Evolutionary conservation across 1,140 invertebrate genomes (phyloP), one percentile per base, ranked within the genome.

Genomic region (Hydropsyche tenuis): DNA sequence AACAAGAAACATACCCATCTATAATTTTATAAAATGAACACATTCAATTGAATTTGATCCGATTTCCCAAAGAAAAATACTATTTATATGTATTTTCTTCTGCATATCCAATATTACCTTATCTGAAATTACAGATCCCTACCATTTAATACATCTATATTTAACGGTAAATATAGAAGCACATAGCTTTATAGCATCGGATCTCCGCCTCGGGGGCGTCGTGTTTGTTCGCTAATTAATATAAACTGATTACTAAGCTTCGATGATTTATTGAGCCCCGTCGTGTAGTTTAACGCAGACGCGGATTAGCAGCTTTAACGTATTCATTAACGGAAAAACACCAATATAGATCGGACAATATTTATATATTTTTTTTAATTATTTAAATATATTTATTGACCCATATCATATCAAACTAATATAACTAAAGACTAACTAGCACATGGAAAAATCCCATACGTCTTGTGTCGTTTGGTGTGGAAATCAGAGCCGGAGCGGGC

Each of bases 201-300:
- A 60, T 23, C 56, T 60, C 56, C 7, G 56, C 56, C 56, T 23
- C 56, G 56, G 56, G 56, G 65, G 46, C 51, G 53, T 62, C 62
- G 64, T 77, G 73, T 77, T 77, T 77, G 75, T 77, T 77, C 75
- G 69, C 73, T 77, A 77, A 77, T 77, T 77, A 77, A 77, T 77
- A 77, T 77, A 77, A 77, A 77, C 75, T 77, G 75, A 77, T 77
- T 77, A 77, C 73, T 74, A 77, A 77, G 75, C 75, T 74, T 73
- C 73, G 60, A 77, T 77, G 73, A 77, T 77, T 77, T 77, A 77
- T 77, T 69, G 71, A 74, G 73, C 70, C 65, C 9, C 51, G 63
- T 37, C 23, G 56, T 64, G 27, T 45, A 46, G 70, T 63, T 72
- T 16, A 46, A 46, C 56, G 56, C 25, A 71, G 42, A 71, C 56